These are phyloP conservation scores for Nephrotoma guestfalica DNA, from an alignment of 2,888 invertebrate species.

Conservation along the genomic window DNA sequence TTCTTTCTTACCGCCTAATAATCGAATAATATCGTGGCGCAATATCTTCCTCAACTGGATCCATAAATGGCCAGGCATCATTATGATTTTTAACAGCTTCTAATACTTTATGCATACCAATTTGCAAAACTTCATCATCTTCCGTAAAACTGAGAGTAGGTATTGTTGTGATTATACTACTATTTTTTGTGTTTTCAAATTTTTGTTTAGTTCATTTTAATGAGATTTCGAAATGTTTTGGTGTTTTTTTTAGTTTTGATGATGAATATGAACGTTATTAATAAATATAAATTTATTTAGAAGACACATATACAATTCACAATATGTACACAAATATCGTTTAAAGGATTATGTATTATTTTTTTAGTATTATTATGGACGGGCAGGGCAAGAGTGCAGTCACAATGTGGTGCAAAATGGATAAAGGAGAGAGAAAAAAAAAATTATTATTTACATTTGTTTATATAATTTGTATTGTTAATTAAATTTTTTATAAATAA, in stretches of 20 bases:
- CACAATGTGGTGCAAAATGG: background rate
- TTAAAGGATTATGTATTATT: background rate
- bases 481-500: background rate
- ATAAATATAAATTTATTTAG: background rate
- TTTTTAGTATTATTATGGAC: background rate
- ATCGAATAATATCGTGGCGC: conserved; percentile 74
- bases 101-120: conserved; percentile 84
- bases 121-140: conserved; percentile 71
- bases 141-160: conserved; percentile 51
- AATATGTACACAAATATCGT: background rate
- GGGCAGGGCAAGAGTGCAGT: background rate
- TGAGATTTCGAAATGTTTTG: background rate
- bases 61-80: conserved; percentile 90
- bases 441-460: background rate
- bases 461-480: background rate
- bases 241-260: background rate
- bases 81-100: conserved; percentile 76
- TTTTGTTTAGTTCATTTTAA: background rate
- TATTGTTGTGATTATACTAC: conserved; percentile 9
- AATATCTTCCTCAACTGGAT: conserved; percentile 84
- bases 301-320: background rate
- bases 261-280: background rate
- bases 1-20: conserved; percentile 39
- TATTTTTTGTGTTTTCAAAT: background rate
- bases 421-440: background rate